phyloP scores from a whole-genome alignment of 2,888 invertebrate species.

The Pachycephus smyrnensis region DNA sequence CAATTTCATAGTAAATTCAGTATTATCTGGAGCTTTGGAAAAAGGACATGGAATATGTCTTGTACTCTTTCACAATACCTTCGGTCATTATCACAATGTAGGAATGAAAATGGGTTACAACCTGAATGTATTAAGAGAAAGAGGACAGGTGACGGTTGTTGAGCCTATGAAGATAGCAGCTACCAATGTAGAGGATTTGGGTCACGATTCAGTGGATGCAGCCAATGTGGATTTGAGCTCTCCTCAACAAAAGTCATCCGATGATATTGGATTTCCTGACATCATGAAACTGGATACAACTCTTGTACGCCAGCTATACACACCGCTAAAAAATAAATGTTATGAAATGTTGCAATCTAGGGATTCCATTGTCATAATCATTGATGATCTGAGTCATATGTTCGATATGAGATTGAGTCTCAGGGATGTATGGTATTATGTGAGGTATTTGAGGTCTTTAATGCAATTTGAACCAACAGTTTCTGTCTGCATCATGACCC shows the following conservation, averaged over 20 bases:
- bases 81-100: conserved; percentile 80
- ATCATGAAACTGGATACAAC: conserved; percentile 53
- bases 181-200: conserved; percentile 60
- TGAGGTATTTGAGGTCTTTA: conserved; percentile 53
- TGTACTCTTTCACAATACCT: conserved; percentile 77
- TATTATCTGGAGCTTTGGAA: conserved; percentile 74
- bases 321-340: conserved; percentile 66
- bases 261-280: conserved; percentile 34
- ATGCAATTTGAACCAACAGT: conserved; percentile 41
- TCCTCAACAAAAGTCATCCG: conserved; percentile 35
- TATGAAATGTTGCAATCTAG: conserved; percentile 60
- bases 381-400: conserved; percentile 81
- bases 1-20: conserved; percentile 78
- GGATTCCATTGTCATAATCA: conserved; percentile 71
- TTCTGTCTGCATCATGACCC: conserved; percentile 54
- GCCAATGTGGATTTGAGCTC: conserved; percentile 66
- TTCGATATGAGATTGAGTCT: conserved; percentile 74
- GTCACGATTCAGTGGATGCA: conserved; percentile 62
- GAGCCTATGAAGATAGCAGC: conserved; percentile 68
- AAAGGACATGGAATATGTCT: conserved; percentile 73
- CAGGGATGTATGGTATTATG: conserved; percentile 67
- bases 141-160: conserved; percentile 68
- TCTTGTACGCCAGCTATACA: conserved; percentile 66
- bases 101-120: conserved; percentile 82
- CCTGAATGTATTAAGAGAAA: conserved; percentile 69